Evolutionary conservation across 1,140 invertebrate species (phyloP).

Genomic region (Heliconius nattereri): DNA sequence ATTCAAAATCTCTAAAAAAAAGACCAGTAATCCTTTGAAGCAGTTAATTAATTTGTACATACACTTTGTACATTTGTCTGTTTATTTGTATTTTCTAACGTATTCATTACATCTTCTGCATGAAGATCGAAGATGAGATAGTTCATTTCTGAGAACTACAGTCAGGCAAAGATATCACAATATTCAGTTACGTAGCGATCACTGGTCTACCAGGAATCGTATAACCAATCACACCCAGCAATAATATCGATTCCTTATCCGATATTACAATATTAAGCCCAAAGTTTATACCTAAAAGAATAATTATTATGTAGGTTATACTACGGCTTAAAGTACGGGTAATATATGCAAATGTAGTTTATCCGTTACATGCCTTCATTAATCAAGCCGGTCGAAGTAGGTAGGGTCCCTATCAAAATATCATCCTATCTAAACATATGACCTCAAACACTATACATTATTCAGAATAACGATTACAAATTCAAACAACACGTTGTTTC

Average conservation of each 20-base stretch:
- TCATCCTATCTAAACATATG: conserved; percentile 64
- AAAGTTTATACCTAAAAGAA: neutral
- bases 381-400: conserved; percentile 44
- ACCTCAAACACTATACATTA: conserved; percentile 60
- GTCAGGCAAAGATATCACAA: no score
- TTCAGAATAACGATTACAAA: conserved; percentile 57
- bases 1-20: no score
- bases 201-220: neutral
- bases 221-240: neutral
- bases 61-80: no score
- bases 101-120: no score
- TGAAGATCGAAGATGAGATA: no score
- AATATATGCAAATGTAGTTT: conserved; percentile 20
- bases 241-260: neutral
- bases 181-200: neutral
- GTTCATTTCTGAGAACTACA: no score
- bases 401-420: conserved; percentile 61
- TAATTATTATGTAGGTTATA: neutral
- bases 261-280: neutral
- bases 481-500: conserved; percentile 49
- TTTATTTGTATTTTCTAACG: no score
- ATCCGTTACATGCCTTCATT: conserved; percentile 30
- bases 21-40: no score
- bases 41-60: no score
- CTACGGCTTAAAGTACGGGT: neutral